Conservation (phyloP, 2,113 vertebrate genomes). For the Pan paniscus region DNA sequence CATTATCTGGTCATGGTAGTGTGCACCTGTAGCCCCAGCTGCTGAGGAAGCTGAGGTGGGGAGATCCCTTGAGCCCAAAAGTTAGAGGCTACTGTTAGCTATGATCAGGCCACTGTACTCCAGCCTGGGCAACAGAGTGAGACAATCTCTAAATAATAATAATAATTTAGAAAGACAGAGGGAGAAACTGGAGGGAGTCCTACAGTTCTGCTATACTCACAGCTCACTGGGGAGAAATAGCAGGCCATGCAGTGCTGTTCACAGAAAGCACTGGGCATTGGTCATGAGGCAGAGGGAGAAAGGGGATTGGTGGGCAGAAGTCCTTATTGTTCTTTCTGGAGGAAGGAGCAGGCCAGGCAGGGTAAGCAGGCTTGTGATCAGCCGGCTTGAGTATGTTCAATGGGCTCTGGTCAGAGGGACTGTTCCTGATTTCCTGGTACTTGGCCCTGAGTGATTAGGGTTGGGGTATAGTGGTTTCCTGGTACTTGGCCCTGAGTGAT, state of each 20-base stretch:
- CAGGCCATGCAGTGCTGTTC: rapidly evolving
- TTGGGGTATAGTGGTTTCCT: background rate
- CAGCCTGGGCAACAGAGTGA: too few relatives aligned
- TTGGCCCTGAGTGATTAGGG: too few relatives aligned
- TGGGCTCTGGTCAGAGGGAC: background rate
- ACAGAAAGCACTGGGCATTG: rapidly evolving
- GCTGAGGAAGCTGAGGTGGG: too few relatives aligned
- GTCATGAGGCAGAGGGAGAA: background rate
- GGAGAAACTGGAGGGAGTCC: background rate
- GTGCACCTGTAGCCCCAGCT: too few relatives aligned
- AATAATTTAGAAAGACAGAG: background rate
- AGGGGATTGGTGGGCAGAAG: rapidly evolving
- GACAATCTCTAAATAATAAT: too few relatives aligned
- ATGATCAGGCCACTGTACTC: too few relatives aligned
- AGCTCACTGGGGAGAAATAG: background rate
- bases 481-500: too few relatives aligned
- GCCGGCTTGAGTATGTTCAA: background rate
- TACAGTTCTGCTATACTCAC: background rate
- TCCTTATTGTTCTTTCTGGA: background rate
- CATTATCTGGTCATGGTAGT: too few relatives aligned
- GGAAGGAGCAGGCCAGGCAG: background rate
- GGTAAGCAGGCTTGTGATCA: background rate
- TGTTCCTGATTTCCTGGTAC: background rate
- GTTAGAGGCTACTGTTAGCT: too few relatives aligned
- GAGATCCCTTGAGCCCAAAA: too few relatives aligned